Conservation (phyloP, 2,888 invertebrate species). For the Rhimphoctona megacephalus region DNA sequence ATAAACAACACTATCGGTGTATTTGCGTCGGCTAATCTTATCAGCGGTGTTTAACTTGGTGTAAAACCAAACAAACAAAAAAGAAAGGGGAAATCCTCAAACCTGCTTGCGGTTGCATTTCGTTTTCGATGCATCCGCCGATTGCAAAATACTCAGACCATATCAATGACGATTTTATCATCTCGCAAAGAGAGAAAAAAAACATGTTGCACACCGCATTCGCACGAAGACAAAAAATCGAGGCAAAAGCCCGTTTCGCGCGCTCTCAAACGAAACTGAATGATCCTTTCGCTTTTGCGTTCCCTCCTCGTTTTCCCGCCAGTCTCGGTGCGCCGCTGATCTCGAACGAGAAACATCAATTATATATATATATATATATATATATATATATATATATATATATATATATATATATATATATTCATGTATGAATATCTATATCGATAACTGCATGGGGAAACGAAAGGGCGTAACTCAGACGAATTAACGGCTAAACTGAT, state of each 20-base stretch:
- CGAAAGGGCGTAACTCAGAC: neutral
- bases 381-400: neutral
- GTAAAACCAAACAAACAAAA: neutral
- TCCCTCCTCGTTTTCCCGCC: constrained; percentile 15
- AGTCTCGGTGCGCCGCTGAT: neutral
- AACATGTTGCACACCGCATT: neutral
- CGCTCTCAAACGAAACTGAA: constrained; percentile 46
- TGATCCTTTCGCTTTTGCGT: constrained; percentile 61
- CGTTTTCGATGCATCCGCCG: neutral
- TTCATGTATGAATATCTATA: neutral
- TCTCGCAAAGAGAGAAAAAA: constrained; percentile 5
- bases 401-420: neutral
- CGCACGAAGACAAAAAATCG: neutral
- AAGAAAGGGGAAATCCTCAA: neutral
- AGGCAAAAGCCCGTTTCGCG: constrained; percentile 37
- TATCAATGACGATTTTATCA: constrained; percentile 5
- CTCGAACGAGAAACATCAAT: constrained; percentile 29
- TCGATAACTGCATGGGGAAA: neutral
- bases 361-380: no score
- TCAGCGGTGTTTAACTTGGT: neutral
- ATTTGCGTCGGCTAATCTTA: neutral
- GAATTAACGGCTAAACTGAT: neutral
- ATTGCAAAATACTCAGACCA: neutral
- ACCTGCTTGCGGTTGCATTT: neutral
- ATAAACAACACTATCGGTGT: no score